Evolutionary conservation across 2,113 vertebrate genomes (phyloP), one percentile per base, ranked within the genome.

Genomic region (Argyrosomus japonicus): DNA sequence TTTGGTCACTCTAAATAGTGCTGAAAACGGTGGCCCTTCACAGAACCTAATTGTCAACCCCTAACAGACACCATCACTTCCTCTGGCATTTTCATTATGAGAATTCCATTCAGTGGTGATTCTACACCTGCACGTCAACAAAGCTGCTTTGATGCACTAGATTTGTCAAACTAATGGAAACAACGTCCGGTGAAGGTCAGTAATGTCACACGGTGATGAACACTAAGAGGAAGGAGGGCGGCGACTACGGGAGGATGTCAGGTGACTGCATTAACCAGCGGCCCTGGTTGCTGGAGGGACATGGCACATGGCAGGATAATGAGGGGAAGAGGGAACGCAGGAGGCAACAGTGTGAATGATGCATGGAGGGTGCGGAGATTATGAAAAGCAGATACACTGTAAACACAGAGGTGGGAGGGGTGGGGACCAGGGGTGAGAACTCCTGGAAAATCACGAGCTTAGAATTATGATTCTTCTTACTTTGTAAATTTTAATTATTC

Each of bases 131-230:
- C 81, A 86, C 87, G 87, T 93, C 87, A 89, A 81, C 90, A 84
- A 90, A 87, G 88, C 75, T 72, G 77, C 73, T 56, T 53, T 88
- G 90, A 90, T 54, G 81, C 85, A 72, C 36, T 73, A 89, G 82
- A 91, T 94, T 93, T 95, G 85, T 95, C 93, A 95, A 91, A 81
- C 86, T 94, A 95, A 95, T 95, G 87, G 93, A 93, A 93, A 87
- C 75, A 68, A 87, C 25, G 86, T 88, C 88, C 75, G 21, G 67
- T 64, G 87, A 95, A 94, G 91, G 93, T 95, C 93, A 95, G 84
- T 40, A 51, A 86, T 92, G 89, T 92, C 89, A 90, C 82, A 54
- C 40, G 27, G 77, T 93, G 88, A 94, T 93, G 89, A 94, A 94
- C 91, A 89, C 62, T 62, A 36, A 86, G 82, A 79, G 67, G 53